phyloP scores from a whole-genome alignment of 2,797 vertebrate species.

The Remorina albescens region DNA sequence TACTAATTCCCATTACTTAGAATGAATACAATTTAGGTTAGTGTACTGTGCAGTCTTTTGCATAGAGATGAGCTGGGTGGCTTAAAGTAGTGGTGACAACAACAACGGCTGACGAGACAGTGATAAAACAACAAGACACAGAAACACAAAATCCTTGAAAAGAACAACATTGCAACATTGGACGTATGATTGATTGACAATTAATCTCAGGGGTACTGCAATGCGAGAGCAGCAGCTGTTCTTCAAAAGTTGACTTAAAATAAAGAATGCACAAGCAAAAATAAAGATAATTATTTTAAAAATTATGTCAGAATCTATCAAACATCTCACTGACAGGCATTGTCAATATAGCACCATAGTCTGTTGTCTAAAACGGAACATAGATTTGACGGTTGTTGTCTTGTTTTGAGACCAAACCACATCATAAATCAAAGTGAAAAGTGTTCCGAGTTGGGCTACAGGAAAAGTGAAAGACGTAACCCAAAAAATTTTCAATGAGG shows the following conservation, averaged over 20 bases:
- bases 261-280: constrained; percentile 21
- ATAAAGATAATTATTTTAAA: constrained; percentile 15
- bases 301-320: constrained; percentile 22
- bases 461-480: background rate
- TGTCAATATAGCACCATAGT: background rate
- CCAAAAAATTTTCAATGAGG: background rate
- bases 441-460: background rate
- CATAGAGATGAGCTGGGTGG: background rate
- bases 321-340: constrained; percentile 10
- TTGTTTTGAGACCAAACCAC: constrained; percentile 1
- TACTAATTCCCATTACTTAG: background rate
- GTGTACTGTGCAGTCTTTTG: background rate
- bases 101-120: background rate
- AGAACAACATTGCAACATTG: background rate
- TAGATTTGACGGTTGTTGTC: background rate
- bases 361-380: background rate
- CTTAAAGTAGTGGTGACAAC: background rate
- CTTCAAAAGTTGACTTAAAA: constrained; percentile 37
- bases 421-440: background rate
- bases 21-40: background rate
- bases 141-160: background rate
- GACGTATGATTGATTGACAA: constrained; percentile 41
- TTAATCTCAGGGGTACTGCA: constrained; percentile 12
- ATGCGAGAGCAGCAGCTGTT: constrained; percentile 7
- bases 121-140: background rate